These are phyloP conservation scores for Drosophila suzukii DNA, from an alignment of 1,140 invertebrate species.

Conservation along the genomic window DNA sequence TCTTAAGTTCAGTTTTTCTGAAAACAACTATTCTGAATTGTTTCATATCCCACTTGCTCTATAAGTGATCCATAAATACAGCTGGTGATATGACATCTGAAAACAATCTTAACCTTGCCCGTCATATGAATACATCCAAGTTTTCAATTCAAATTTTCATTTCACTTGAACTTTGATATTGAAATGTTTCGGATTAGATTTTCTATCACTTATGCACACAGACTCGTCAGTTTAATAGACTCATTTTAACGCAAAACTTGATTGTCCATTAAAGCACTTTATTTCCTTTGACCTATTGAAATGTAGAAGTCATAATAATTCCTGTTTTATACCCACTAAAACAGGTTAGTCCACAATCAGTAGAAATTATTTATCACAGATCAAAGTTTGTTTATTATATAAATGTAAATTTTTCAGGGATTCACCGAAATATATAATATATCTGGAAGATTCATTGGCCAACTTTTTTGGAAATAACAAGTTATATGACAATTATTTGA, in stretches of 20 bases:
- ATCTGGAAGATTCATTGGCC: background rate
- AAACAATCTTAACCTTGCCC: no score
- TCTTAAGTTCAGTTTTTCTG: background rate
- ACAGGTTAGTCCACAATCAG: slow-evolving; percentile 18
- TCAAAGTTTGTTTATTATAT: slow-evolving; percentile 4
- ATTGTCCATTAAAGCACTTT: background rate
- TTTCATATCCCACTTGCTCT: no score
- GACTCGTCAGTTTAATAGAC: background rate
- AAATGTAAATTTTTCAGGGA: background rate
- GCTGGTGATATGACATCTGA: no score
- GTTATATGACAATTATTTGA: slow-evolving; percentile 3
- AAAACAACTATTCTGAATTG: background rate
- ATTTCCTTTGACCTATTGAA: slow-evolving; percentile 8
- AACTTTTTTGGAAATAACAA: slow-evolving; percentile 3
- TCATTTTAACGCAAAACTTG: background rate
- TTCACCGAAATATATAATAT: background rate
- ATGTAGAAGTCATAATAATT: background rate
- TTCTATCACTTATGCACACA: background rate
- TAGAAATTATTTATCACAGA: slow-evolving; percentile 3
- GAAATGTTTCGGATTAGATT: no score
- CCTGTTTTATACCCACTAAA: slow-evolving; percentile 3
- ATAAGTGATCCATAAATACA: no score
- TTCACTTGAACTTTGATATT: background rate
- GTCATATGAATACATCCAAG: no score
- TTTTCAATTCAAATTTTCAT: no score